phyloP scores from a whole-genome alignment of 2,797 vertebrate species.

The Hylomyscus alleni region DNA sequence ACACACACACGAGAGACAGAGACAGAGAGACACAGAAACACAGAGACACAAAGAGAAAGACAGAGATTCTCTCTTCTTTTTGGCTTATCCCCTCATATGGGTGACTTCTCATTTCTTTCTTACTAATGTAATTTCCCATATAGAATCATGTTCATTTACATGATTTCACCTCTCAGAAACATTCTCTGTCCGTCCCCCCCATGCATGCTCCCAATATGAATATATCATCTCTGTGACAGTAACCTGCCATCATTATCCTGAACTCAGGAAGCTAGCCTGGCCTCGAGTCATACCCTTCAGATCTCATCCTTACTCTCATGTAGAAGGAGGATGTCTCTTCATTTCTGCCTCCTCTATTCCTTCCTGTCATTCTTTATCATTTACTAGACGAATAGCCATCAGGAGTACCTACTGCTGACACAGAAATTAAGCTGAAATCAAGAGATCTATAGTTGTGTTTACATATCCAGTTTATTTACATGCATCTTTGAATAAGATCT shows the following conservation, averaged over 20 bases:
- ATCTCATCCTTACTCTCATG: neutral
- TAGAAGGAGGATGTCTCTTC: neutral
- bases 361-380: neutral
- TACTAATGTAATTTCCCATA: neutral
- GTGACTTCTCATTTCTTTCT: neutral
- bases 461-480: neutral
- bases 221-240: neutral
- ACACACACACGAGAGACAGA: neutral
- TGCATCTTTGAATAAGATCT: neutral
- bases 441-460: neutral
- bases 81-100: neutral
- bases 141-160: neutral
- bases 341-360: neutral
- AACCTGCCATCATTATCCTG: neutral
- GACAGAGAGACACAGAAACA: neutral
- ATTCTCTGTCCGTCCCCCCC: neutral
- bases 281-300: neutral
- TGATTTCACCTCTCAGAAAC: neutral
- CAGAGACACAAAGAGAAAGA: neutral
- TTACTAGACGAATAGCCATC: neutral
- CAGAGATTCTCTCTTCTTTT: neutral
- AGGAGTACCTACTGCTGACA: constrained; percentile 44
- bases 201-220: accelerated
- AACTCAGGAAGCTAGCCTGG: neutral
- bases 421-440: neutral